A percentile compares a stretch with the other conserved stretches of the same genome.
Evolutionary conservation across 2,888 invertebrate species (phyloP).

Genomic region (Sinotaia quadrata): DNA sequence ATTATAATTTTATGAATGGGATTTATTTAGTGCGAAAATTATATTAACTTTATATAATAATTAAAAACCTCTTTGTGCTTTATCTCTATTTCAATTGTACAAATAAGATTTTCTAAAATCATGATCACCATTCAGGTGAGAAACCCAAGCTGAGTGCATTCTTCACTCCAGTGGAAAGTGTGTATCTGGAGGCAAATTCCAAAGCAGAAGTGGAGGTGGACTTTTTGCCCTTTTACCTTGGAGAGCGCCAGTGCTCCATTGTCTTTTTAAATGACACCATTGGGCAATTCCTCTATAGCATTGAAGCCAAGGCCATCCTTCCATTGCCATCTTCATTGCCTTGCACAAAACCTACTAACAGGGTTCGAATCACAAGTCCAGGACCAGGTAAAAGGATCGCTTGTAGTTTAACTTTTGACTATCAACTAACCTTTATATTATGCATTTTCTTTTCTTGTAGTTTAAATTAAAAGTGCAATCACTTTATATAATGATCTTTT

Average conservation of each 20-base stretch:
- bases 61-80: too few species aligned
- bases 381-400: too few species aligned
- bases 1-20: too few species aligned
- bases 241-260: slow-evolving; percentile 68
- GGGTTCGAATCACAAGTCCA: slow-evolving; percentile 67
- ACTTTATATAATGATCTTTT: too few species aligned
- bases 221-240: slow-evolving; percentile 69
- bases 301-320: slow-evolving; percentile 64
- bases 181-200: slow-evolving; percentile 55
- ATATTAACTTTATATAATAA: too few species aligned
- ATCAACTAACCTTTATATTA: too few species aligned
- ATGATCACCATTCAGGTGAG: slow-evolving; percentile 47
- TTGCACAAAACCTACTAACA: slow-evolving; percentile 56
- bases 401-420: too few species aligned
- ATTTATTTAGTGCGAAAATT: too few species aligned
- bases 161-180: slow-evolving; percentile 51
- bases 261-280: slow-evolving; percentile 67
- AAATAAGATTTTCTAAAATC: not conserved
- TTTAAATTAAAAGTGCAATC: too few species aligned
- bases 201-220: slow-evolving; percentile 60
- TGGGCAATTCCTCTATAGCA: slow-evolving; percentile 71
- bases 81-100: not conserved
- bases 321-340: slow-evolving; percentile 66
- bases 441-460: too few species aligned
- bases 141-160: slow-evolving; percentile 62